A percentile compares a stretch with the other conserved stretches of the same genome.
Evolutionary conservation across 2,797 vertebrate genomes (phyloP).

Genomic region (Phoebastria nigripes): DNA sequence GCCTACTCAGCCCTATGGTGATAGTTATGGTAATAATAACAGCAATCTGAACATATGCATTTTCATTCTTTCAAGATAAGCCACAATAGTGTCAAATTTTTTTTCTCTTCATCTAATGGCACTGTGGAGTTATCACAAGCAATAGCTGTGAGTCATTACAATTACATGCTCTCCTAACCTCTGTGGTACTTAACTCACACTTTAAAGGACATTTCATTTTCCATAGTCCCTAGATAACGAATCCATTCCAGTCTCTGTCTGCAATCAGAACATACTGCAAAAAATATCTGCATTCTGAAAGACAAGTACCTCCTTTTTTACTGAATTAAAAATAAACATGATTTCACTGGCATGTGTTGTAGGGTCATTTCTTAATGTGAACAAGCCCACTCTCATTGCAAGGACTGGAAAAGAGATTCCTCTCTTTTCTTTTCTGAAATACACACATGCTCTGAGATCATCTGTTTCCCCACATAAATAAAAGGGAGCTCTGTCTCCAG

Average conservation of each 20-base stretch:
- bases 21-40: not conserved
- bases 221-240: not conserved
- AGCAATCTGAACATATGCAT: not conserved
- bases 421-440: not conserved
- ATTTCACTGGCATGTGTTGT: not conserved
- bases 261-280: not conserved
- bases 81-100: not conserved
- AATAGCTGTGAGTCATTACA: not conserved
- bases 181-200: not conserved
- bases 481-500: not conserved
- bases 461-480: conserved; percentile 19
- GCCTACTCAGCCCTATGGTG: not conserved
- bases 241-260: not conserved
- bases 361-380: not conserved
- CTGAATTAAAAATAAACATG: not conserved
- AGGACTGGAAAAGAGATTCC: not conserved
- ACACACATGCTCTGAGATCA: not conserved
- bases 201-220: conserved; percentile 7
- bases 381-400: not conserved
- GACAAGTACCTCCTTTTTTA: not conserved
- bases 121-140: not conserved
- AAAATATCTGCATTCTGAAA: not conserved
- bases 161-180: not conserved
- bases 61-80: not conserved
- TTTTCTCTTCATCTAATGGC: not conserved